phyloP scores from a whole-genome alignment of 2,113 vertebrate genomes.

The Cyprinus carpio region DNA sequence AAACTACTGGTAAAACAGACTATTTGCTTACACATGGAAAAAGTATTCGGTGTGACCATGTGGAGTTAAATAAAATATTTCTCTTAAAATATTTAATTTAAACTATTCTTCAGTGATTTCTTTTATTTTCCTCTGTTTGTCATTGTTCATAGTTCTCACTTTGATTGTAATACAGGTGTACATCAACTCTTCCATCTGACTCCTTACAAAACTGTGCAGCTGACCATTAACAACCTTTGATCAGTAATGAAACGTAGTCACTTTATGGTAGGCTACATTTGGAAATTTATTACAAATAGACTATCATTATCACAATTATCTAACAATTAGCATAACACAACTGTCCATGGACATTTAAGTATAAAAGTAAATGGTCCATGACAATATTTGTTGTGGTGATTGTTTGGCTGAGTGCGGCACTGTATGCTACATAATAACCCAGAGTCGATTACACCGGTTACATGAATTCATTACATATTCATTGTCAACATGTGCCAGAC shows the following conservation, averaged over 20 bases:
- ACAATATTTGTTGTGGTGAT: constrained; percentile 1
- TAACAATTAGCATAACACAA: constrained; percentile 11
- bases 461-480: constrained; percentile 12
- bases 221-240: neutral
- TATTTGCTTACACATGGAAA: neutral
- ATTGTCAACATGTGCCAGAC: constrained; percentile 11
- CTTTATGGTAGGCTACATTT: neutral
- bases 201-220: neutral
- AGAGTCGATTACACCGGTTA: constrained; percentile 19
- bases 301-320: constrained; percentile 42
- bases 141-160: too few species aligned
- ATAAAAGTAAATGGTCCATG: constrained; percentile 35
- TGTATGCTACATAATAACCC: constrained; percentile 24
- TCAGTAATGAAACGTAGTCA: neutral
- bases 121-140: neutral
- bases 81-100: neutral
- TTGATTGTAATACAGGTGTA: too few species aligned
- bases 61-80: neutral
- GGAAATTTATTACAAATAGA: constrained; percentile 54
- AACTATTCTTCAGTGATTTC: neutral
- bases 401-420: constrained; percentile 2
- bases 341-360: constrained; percentile 13
- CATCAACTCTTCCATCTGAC: neutral
- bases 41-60: neutral
- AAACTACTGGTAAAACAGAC: neutral